Evolutionary conservation across 2,888 invertebrate genomes (phyloP).

Genomic region (Hirtodrosophila confusa): DNA sequence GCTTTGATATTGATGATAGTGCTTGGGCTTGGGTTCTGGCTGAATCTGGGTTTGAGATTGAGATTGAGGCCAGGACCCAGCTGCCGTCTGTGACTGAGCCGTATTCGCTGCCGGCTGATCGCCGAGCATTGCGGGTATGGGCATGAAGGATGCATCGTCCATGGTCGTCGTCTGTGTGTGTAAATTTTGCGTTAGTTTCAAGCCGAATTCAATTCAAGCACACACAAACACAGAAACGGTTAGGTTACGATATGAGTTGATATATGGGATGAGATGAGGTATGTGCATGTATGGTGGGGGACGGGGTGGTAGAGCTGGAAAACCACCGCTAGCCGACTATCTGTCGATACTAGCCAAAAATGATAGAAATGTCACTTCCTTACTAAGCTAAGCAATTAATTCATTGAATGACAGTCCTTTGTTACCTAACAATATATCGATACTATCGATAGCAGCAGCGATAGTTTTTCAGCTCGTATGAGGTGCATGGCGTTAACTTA

Average conservation of each 20-base stretch:
- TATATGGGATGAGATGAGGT: slow-evolving; percentile 11
- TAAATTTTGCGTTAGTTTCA: slow-evolving; percentile 62
- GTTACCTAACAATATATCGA: no score
- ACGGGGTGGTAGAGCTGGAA: background rate
- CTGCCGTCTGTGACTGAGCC: slow-evolving; percentile 4
- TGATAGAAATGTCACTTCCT: no score
- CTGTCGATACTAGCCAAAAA: no score
- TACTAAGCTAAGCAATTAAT: no score
- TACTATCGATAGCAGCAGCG: no score
- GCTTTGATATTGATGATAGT: slow-evolving; percentile 69
- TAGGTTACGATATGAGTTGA: slow-evolving; percentile 13
- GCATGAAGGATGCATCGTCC: slow-evolving; percentile 67
- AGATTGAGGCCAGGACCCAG: slow-evolving; percentile 22
- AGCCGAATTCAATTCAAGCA: slow-evolving; percentile 34
- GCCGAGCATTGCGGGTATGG: slow-evolving; percentile 57
- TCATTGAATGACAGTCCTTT: no score
- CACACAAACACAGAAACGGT: slow-evolving; percentile 48
- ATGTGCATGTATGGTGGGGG: background rate
- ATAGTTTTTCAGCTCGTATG: background rate
- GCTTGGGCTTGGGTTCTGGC: slow-evolving; percentile 44
- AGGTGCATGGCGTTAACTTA: slow-evolving; percentile 48
- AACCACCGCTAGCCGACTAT: no score
- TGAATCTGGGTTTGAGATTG: slow-evolving; percentile 16
- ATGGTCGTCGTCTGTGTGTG: slow-evolving; percentile 67
- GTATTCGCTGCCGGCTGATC: slow-evolving; percentile 36